phyloP scores from a whole-genome alignment of 2,797 vertebrate genomes.

The Spizella passerina region DNA sequence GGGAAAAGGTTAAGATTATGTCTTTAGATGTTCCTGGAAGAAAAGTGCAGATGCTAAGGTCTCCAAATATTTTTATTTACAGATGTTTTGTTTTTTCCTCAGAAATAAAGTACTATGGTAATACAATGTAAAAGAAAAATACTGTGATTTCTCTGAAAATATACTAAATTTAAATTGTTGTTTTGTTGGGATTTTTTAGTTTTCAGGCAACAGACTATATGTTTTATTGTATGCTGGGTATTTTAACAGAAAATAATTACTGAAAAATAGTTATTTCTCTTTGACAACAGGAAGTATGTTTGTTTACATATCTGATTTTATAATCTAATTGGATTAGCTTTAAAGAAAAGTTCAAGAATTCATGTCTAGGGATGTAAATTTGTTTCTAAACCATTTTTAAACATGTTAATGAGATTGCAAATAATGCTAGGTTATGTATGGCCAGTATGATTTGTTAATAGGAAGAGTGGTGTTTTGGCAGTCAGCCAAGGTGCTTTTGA shows the following conservation, averaged over 20 bases:
- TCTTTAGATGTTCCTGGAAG: not conserved
- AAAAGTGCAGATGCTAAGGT: not conserved
- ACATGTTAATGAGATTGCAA: not conserved
- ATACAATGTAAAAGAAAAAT: not conserved
- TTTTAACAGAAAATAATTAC: not conserved
- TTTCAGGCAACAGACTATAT: not conserved
- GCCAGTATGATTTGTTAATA: not conserved
- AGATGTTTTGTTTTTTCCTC: not conserved
- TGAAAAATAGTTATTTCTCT: not conserved
- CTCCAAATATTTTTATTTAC: not conserved
- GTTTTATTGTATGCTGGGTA: not conserved
- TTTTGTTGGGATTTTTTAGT: not conserved
- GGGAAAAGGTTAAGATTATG: not conserved
- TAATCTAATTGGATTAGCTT: not conserved
- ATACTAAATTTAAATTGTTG: not conserved
- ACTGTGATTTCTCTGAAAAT: not conserved
- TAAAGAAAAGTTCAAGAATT: not conserved
- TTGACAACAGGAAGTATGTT: not conserved
- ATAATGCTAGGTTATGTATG: not conserved
- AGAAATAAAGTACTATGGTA: not conserved
- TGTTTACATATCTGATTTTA: not conserved
- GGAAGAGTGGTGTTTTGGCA: not conserved
- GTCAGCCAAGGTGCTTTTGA: constrained; percentile 13
- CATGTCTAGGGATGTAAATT: not conserved
- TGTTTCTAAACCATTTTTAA: not conserved